These are phyloP conservation scores for Ophioninae sp. DNA, from an alignment of 2,888 invertebrate genomes.

Conservation along the genomic window DNA sequence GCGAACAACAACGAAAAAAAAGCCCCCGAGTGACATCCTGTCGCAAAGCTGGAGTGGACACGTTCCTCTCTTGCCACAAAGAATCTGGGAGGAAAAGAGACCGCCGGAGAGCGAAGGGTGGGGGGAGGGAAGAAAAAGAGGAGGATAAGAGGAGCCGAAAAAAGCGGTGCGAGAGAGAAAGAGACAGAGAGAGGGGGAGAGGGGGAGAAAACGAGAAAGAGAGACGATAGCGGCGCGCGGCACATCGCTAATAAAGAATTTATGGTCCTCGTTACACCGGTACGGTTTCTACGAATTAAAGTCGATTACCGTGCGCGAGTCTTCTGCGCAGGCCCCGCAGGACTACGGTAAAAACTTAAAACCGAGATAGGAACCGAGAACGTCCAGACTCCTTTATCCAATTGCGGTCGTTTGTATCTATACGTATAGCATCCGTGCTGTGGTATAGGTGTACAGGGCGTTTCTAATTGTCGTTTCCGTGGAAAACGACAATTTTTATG, in stretches of 20 bases:
- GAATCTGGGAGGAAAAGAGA: constrained; percentile 26
- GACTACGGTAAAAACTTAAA: constrained; percentile 67
- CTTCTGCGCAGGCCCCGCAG: constrained; percentile 22
- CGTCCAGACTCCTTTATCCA: constrained; percentile 13
- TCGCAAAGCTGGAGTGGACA: constrained; percentile 20
- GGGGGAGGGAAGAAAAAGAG: constrained; percentile 4
- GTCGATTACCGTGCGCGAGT: constrained; percentile 76
- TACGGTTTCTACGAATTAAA: constrained; percentile 80
- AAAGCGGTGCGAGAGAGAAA: constrained; percentile 20
- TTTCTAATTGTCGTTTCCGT: constrained; percentile 7
- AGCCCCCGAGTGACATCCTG: constrained; percentile 22
- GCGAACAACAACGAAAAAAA: constrained; percentile 6
- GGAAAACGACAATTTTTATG: too few species aligned
- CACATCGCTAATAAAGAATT: constrained; percentile 79
- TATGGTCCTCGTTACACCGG: constrained; percentile 78
- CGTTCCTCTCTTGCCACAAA: constrained; percentile 10
- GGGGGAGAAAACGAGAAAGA: constrained; percentile 38
- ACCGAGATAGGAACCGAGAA: constrained; percentile 68
- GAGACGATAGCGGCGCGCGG: constrained; percentile 62
- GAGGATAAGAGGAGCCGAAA: constrained; percentile 19
- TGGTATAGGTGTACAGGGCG: constrained; percentile 29
- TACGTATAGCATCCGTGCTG: background rate
- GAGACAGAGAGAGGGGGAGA: constrained; percentile 16
- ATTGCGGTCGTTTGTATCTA: background rate
- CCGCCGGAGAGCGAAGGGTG: constrained; percentile 12